phyloP scores from a whole-genome alignment of 2,113 vertebrate species.

The Lepidiolamprologus cunningtoni region DNA sequence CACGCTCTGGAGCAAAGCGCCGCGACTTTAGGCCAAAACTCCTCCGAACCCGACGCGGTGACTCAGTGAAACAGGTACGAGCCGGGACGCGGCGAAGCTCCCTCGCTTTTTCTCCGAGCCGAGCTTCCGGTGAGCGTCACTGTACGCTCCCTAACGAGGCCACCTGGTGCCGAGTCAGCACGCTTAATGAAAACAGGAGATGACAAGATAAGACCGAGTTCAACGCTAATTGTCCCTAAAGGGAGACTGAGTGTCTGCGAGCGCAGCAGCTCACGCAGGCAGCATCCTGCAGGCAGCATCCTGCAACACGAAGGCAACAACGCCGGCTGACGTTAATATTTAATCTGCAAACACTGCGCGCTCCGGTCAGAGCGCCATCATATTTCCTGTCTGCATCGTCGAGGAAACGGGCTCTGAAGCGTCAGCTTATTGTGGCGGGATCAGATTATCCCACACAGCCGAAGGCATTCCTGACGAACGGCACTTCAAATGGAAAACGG shows the following conservation, averaged over 20 bases:
- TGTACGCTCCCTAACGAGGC: neutral
- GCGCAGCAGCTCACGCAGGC: rapidly evolving
- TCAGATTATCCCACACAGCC: neutral
- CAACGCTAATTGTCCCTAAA: neutral
- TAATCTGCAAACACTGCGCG: neutral
- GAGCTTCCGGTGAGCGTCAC: neutral
- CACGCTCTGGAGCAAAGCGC: neutral
- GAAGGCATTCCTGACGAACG: neutral
- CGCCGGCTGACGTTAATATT: neutral
- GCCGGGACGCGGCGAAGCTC: neutral
- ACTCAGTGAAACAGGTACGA: neutral
- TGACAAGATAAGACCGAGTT: neutral
- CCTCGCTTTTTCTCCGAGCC: rapidly evolving
- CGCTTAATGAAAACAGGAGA: neutral
- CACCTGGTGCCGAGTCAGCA: neutral
- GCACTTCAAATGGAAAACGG: neutral
- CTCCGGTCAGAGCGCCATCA: neutral
- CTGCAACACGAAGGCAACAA: neutral
- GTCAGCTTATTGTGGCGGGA: neutral
- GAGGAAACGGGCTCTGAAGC: neutral
- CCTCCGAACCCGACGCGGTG: neutral
- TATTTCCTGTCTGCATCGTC: neutral
- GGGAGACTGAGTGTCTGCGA: neutral
- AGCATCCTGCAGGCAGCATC: neutral
- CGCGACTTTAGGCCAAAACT: neutral